Evolutionary conservation across 30 jellyfish, hydroid and myxozoan genomes (phyloP).

Genomic region (Pseudorhiza aurosa): DNA sequence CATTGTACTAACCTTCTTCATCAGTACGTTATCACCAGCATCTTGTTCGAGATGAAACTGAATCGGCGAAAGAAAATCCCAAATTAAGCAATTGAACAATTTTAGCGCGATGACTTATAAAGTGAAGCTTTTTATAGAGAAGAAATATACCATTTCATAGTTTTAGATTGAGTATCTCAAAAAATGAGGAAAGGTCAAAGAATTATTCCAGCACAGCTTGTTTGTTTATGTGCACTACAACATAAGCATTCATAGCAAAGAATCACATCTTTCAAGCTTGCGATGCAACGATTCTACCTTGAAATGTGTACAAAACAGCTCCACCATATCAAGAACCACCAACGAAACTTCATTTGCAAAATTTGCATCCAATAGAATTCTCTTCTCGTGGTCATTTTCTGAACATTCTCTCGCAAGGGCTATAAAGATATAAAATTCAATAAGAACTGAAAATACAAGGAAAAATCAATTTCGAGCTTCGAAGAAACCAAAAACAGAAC

Average conservation of each 20-base stretch:
- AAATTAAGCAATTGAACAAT: too few species aligned
- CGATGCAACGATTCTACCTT: slow-evolving; percentile 81
- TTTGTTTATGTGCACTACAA: not conserved
- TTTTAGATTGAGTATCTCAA: not conserved
- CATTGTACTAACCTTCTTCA: slow-evolving; percentile 92
- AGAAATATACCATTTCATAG: too few species aligned
- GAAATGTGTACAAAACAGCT: slow-evolving; percentile 86
- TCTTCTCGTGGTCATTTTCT: slow-evolving; percentile 44
- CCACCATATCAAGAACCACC: slow-evolving; percentile 84
- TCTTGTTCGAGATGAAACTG: slow-evolving; percentile 96
- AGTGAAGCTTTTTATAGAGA: too few species aligned
- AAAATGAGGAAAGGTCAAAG: not conserved
- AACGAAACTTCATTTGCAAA: slow-evolving; percentile 82
- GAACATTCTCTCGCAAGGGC: slow-evolving; percentile 50
- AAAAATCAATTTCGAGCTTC: too few species aligned
- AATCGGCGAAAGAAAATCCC: too few species aligned
- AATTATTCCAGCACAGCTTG: not conserved
- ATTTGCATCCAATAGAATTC: slow-evolving; percentile 75
- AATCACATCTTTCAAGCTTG: not conserved
- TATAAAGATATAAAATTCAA: slow-evolving; percentile 26
- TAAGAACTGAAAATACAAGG: too few species aligned
- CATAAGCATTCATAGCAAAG: not conserved
- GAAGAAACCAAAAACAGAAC: too few species aligned
- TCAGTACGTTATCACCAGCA: slow-evolving; percentile 89
- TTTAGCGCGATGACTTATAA: too few species aligned